Percentiles rank a stretch among this genome's conserved stretches.
Evolutionary conservation across 2,113 vertebrate genomes (phyloP).

Genomic region (Poecile atricapillus): DNA sequence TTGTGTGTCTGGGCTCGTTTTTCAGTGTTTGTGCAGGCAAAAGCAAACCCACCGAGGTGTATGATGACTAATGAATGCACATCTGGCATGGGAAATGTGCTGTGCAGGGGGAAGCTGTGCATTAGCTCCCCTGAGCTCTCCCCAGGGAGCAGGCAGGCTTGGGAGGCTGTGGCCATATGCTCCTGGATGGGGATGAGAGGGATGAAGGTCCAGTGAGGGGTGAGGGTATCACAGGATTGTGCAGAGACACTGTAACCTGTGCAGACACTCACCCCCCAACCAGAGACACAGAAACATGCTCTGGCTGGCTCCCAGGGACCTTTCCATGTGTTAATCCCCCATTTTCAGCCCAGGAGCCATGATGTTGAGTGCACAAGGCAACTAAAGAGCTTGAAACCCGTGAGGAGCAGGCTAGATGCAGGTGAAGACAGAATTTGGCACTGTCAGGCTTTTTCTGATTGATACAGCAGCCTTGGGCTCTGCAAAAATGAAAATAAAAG

Average conservation of each 20-base stretch:
- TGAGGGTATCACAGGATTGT: rapidly evolving
- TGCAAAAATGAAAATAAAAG: neutral
- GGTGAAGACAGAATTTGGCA: neutral
- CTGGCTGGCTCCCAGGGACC: neutral
- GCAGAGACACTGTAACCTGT: neutral
- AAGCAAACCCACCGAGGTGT: neutral
- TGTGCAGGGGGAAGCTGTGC: neutral
- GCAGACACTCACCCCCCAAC: neutral
- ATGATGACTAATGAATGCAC: neutral
- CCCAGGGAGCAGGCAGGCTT: neutral
- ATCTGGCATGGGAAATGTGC: neutral
- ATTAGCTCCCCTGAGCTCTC: neutral
- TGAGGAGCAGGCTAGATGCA: neutral
- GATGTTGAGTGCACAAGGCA: neutral
- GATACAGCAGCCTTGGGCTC: neutral
- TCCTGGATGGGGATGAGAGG: neutral
- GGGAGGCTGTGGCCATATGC: neutral
- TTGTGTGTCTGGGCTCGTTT: neutral
- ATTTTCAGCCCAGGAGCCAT: neutral
- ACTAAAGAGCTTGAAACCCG: neutral
- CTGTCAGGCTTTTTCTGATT: slow-evolving; percentile 1
- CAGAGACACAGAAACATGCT: neutral
- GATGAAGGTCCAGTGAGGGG: neutral
- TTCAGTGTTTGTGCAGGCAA: neutral
- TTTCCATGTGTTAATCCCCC: neutral